phyloP scores from a whole-genome alignment of 2,888 invertebrate genomes.

The Pseudanteris insignis region DNA sequence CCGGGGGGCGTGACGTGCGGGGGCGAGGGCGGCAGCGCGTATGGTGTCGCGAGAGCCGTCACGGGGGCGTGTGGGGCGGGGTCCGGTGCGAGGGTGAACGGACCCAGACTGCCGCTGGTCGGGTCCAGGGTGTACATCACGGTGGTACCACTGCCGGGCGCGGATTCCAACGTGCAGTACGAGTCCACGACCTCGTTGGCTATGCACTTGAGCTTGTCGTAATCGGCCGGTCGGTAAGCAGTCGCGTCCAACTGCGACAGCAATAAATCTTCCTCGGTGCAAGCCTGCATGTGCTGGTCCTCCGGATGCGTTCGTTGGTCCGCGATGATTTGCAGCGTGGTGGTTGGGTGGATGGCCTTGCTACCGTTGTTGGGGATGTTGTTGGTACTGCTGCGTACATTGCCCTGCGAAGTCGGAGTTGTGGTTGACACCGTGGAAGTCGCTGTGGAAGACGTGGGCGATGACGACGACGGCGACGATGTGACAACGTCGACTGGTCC shows the following conservation, averaged over 20 bases:
- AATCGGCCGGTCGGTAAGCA: constrained; percentile 76
- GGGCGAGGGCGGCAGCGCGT: too few relatives aligned
- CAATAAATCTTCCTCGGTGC: constrained; percentile 76
- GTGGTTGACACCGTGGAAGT: constrained; percentile 30
- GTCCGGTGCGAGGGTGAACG: constrained; percentile 63
- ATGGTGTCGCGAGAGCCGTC: constrained; percentile 61
- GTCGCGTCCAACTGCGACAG: constrained; percentile 74
- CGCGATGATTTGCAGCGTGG: constrained; percentile 51
- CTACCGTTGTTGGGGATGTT: constrained; percentile 44
- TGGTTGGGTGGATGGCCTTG: constrained; percentile 8
- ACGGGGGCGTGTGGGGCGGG: constrained; percentile 62
- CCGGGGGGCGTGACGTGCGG: constrained; percentile 61
- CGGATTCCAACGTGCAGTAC: constrained; percentile 76
- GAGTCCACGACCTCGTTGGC: constrained; percentile 84
- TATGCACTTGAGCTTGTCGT: constrained; percentile 85
- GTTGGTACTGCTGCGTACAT: constrained; percentile 43
- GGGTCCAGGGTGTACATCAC: constrained; percentile 65
- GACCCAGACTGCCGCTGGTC: constrained; percentile 61
- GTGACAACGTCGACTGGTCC: constrained; percentile 49
- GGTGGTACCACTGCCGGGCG: constrained; percentile 59
- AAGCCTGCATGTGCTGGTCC: constrained; percentile 56
- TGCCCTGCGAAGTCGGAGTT: constrained; percentile 35
- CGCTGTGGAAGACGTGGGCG: constrained; percentile 57
- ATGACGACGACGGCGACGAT: constrained; percentile 51
- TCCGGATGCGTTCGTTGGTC: constrained; percentile 52